Conservation (phyloP, 1,140 invertebrate species). For the Ganaspis sp. region DNA sequence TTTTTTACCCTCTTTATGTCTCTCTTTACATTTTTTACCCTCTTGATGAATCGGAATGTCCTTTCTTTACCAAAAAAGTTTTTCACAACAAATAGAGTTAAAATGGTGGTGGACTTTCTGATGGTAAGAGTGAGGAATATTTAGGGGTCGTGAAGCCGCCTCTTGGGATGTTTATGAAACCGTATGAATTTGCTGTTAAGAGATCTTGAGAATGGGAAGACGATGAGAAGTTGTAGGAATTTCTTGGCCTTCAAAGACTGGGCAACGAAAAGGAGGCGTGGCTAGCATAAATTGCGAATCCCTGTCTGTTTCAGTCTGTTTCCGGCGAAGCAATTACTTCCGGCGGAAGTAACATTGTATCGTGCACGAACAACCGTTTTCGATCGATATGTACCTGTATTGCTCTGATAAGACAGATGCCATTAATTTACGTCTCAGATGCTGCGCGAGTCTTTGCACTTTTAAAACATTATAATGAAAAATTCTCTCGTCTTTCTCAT, state of each 20-base stretch:
- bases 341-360: conserved; percentile 30
- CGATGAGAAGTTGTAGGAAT: conserved; percentile 14
- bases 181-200: neutral
- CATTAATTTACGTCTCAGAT: conserved; percentile 7
- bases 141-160: neutral
- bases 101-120: too few species aligned
- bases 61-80: too few species aligned
- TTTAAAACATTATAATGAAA: neutral
- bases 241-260: conserved; percentile 39
- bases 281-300: conserved; percentile 63
- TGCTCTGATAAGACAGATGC: neutral
- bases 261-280: conserved; percentile 62
- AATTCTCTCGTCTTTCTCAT: neutral
- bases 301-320: conserved; percentile 57
- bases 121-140: too few species aligned
- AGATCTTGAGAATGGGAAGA: neutral
- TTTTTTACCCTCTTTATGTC: too few species aligned
- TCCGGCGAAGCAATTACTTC: conserved; percentile 34
- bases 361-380: conserved; percentile 11
- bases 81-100: too few species aligned
- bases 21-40: too few species aligned
- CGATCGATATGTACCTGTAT: conserved; percentile 27
- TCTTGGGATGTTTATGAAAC: neutral
- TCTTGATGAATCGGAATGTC: too few species aligned
- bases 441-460: neutral